Percentiles rank a stretch among this genome's conserved stretches.
phyloP scores from a whole-genome alignment of 2,113 vertebrate species.

The Myanophis thanlyinensis region DNA sequence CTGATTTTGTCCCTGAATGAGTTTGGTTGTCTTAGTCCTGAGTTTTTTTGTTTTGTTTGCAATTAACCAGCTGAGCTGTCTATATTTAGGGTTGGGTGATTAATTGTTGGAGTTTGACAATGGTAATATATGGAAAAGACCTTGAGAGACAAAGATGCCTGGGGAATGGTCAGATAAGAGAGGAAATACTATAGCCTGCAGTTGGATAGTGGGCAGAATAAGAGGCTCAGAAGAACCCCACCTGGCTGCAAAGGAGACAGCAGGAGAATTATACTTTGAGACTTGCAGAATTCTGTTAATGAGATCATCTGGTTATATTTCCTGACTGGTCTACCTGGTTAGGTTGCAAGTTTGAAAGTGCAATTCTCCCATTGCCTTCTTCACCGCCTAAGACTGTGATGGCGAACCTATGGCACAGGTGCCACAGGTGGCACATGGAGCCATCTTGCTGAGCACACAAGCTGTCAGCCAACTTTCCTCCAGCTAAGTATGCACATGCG shows the following conservation, averaged over 20 bases:
- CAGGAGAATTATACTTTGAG: not conserved
- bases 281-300: not conserved
- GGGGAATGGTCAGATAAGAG: not conserved
- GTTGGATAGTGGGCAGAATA: not conserved
- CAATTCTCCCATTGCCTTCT: not conserved
- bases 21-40: slow-evolving; percentile 51
- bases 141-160: not conserved
- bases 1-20: slow-evolving; percentile 53
- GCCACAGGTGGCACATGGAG: too few relatives aligned
- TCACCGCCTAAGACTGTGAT: not conserved
- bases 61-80: slow-evolving; percentile 53
- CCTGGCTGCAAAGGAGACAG: not conserved
- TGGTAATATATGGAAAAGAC: not conserved
- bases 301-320: too few relatives aligned
- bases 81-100: slow-evolving; percentile 39
- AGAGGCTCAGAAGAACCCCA: not conserved
- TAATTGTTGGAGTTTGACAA: slow-evolving; percentile 27
- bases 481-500: too few relatives aligned
- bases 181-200: not conserved
- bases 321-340: not conserved
- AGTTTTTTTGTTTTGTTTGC: slow-evolving; percentile 1
- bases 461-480: too few relatives aligned
- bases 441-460: too few relatives aligned
- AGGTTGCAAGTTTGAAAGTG: not conserved
- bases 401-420: too few relatives aligned